A percentile compares a stretch with the other conserved stretches of the same genome.
phyloP scores from a whole-genome alignment of 2,888 invertebrate species.

The Zhuqinia jingwanae region DNA sequence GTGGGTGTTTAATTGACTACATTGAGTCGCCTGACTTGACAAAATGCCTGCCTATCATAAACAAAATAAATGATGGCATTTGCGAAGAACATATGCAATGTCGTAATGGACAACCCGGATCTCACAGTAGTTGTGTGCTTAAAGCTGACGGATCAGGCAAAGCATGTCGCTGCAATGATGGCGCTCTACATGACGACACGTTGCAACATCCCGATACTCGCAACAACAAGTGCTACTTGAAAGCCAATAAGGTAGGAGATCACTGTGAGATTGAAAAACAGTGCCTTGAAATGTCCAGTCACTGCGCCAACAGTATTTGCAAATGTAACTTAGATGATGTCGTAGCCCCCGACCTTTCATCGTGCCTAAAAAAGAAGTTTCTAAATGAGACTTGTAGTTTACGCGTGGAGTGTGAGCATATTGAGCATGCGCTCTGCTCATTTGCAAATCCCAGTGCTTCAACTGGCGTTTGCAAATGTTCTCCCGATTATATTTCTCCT shows the following conservation, averaged over 20 bases:
- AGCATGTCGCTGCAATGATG: not conserved
- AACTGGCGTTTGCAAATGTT: not conserved
- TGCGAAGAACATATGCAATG: slow-evolving; percentile 30
- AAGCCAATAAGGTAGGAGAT: not conserved
- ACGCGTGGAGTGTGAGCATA: not conserved
- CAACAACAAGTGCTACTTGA: not conserved
- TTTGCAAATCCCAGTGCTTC: not conserved
- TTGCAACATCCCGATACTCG: not conserved
- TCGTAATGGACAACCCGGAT: not conserved
- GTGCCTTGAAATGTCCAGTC: slow-evolving; percentile 35
- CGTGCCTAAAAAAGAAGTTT: not conserved
- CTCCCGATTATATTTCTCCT: not conserved
- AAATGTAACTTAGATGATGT: not conserved
- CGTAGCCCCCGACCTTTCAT: not conserved
- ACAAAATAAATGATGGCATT: not conserved
- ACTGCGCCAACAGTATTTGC: not conserved
- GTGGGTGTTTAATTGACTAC: not conserved
- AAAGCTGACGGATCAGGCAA: not conserved
- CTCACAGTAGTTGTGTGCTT: not conserved
- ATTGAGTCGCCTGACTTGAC: not conserved
- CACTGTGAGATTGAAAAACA: slow-evolving; percentile 33
- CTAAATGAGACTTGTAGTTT: not conserved
- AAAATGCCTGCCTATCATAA: not conserved
- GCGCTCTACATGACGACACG: not conserved
- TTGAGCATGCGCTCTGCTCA: too few relatives aligned